Evolutionary conservation across 37 sponge, comb jelly and placozoan genomes (phyloP).

Genomic region (Cladorhizidae sp.): DNA sequence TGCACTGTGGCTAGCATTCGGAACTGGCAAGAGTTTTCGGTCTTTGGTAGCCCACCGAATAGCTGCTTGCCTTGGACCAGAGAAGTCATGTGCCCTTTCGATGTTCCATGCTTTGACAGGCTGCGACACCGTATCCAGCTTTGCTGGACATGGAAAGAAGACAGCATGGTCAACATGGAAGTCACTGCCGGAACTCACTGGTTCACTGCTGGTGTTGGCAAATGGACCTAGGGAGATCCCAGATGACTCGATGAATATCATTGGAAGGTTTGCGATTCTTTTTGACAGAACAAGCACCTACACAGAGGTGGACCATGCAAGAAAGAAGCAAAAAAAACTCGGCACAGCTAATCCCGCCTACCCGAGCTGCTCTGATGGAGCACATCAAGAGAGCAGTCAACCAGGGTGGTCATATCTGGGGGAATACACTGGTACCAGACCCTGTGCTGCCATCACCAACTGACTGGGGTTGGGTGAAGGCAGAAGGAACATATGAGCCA

Average conservation of each 20-base stretch:
- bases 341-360: too few relatives aligned
- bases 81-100: not conserved
- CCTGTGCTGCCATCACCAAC: not conserved
- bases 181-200: not conserved
- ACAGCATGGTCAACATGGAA: not conserved
- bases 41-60: not conserved
- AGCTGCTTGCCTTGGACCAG: not conserved
- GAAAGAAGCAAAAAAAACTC: not conserved
- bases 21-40: not conserved
- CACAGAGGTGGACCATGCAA: not conserved
- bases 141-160: not conserved
- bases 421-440: not conserved
- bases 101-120: not conserved
- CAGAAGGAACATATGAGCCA: not conserved
- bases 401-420: constrained; percentile 5
- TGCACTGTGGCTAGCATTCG: not conserved
- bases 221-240: not conserved
- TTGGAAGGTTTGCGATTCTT: constrained; percentile 11
- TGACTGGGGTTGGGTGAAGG: not conserved
- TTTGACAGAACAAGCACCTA: constrained; percentile 8
- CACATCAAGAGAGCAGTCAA: too few relatives aligned
- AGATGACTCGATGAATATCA: not conserved
- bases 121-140: not conserved
- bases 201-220: constrained; percentile 12
- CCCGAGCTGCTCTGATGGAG: not conserved